These are phyloP conservation scores for Cyprinus carpio DNA, from an alignment of 2,113 vertebrate species.

Conservation along the genomic window DNA sequence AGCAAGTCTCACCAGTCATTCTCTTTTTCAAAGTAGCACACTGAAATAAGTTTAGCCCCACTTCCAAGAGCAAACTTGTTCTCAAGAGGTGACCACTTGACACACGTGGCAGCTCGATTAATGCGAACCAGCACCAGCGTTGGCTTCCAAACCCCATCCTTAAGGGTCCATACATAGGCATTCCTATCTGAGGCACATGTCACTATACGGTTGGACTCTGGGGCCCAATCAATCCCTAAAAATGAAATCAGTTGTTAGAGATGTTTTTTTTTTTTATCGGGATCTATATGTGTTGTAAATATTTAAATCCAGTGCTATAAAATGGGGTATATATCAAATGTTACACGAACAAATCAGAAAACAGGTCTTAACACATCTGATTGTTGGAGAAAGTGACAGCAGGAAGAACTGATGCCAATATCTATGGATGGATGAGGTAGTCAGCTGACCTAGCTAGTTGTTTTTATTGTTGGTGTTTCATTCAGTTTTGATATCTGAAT, in stretches of 20 bases:
- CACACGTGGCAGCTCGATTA: conserved; percentile 81
- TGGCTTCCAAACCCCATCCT: conserved; percentile 78
- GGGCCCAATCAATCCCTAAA: conserved; percentile 81
- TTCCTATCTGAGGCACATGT: conserved; percentile 80
- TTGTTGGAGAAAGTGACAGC: no score
- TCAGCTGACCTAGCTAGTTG: no score
- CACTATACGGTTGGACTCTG: conserved; percentile 79
- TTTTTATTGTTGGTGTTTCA: no score
- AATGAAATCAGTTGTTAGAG: not conserved
- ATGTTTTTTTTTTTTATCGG: not conserved
- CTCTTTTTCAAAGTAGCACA: conserved; percentile 83
- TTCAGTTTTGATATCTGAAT: no score
- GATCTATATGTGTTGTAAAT: not conserved
- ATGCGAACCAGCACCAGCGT: conserved; percentile 81
- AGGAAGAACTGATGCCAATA: no score
- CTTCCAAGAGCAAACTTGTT: conserved; percentile 83
- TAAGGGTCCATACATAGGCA: conserved; percentile 81
- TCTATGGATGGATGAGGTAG: no score
- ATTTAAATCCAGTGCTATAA: not conserved
- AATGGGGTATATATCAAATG: not conserved
- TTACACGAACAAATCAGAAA: no score
- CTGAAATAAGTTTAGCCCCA: conserved; percentile 77
- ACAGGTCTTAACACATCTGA: no score
- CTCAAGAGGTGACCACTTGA: conserved; percentile 81
- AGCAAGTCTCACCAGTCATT: conserved; percentile 76